Base-by-base conservation (phyloP, 2,888 invertebrate genomes). In the Uropetala carovei region DNA sequence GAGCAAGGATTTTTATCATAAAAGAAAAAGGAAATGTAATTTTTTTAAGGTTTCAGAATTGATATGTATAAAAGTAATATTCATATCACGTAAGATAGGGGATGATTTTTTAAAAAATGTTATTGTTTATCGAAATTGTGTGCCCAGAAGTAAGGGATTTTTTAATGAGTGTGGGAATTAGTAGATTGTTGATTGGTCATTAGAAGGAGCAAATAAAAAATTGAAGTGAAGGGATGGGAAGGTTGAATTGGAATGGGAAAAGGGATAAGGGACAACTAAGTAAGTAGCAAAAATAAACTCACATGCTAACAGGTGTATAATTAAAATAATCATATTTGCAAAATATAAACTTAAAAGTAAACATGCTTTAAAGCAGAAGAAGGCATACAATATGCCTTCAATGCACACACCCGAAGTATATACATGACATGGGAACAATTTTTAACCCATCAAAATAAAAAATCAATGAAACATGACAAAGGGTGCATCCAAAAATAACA, bases 171-270 rank as follows among this genome's bases (percentile, higher is more conserved):
- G 83, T 82, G 92, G 64, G 92, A 82, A 84, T 93, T 68, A 68
- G 64, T 56, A n/a, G 83, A 92, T 89, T 83, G 83, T 92, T 91
- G 92, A 92, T 92, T 89, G 91, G 60, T n/a, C n/a, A 84, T 92
- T 92, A 93, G 83, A 92, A 83, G 60, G 22, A 86, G 75, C 91
- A 57, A 92, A 75, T 92, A 92, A 92, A 93, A 89, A 30, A n/a
- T n/a, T n/a, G n/a, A n/a, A n/a, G n/a, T n/a, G n/a, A n/a, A 75
- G 91, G 93, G 91, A 85, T 92, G 92, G 95, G 95, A 95, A 92
- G 94, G 43, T 43, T 43, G 43, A 43, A 95, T 94, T 94, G 94
- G 95, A 94, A 94, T 94, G 84, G 56, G 92, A 93, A 94, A 94
- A 93, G 93, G 83, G 92, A 84, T 83, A 93, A 92, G 93, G 92